Base-by-base conservation (phyloP, 2,888 invertebrate genomes). In the Spilosoma lubricipeda region DNA sequence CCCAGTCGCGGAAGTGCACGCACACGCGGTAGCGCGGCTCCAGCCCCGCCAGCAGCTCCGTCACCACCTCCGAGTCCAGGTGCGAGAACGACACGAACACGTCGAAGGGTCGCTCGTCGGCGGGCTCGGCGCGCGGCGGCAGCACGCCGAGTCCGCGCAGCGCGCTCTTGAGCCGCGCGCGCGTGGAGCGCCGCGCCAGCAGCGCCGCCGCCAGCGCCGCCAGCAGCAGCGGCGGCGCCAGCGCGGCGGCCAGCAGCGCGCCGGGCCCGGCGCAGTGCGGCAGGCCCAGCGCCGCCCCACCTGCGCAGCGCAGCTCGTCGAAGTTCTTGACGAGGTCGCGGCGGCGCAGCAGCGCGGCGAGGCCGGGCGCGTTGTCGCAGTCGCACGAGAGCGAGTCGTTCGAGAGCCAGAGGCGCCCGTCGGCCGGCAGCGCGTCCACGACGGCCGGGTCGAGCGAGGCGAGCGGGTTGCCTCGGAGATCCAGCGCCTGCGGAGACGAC, bases 61-160 rank as follows among this genome's bases (percentile, higher is more conserved):
- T 96, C 0, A 96, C 93, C 20, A 98, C 97, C 86, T 97, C 96
- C 86, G 97, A 97, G 89, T 98, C 98, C 88, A 97, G 96, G 88
- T 98, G 97, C 7, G 98, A 97, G 89, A 97, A 98, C 83, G 98
- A 98, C 80, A 98, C 96, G 90, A 98, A 98, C 0, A 97, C 98
- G 90, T 98, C 98, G 91, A 97, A 98, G 45, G 74, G 85, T 9
- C 83, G 80, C 65, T 36, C 81, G 59, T 75, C 86, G 84, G 84
- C 80, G 82, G 77, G 82, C 69, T 64, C 42, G 48, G 7, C 75
- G 67, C 27, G 67, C 59, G 73, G 80, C 67, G 76, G 79, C 77
- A 75, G 78, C 85, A 75, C 78, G 71, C 84, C 85, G 73, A 71
- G 77, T 72, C 52, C 77, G 45, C 70, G 79, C 72, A 84, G 87